Evolutionary conservation across 2,113 vertebrate species (phyloP), one percentile per base, ranked within the genome.

Genomic region (Reinhardtius hippoglossoides): DNA sequence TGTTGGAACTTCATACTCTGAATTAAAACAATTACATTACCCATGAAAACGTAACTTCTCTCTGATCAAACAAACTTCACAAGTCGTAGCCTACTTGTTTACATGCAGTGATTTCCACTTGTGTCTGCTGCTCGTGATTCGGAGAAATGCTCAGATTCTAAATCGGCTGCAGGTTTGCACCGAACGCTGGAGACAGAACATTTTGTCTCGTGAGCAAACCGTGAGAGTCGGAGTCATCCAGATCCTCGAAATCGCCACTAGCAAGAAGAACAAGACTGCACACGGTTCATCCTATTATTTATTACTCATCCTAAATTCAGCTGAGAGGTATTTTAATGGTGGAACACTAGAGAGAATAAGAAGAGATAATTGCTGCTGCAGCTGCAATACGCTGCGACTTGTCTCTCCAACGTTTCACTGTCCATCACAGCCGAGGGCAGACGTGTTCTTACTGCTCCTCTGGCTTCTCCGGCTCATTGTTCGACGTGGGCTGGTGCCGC

Each of bases 241-340:
- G 26, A 21, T 74, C 40, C 15, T 35, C 23, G 18, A 44, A 15
- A 50, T 10, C 18, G 66, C 65, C 77, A 12, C 0, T 18, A 72
- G 60, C 68, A 59, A 31, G 52, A 83, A 46, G 62, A 61, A 83
- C 86, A 90, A 86, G 90, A 90, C 87, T 40, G 59, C 75, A 86
- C 88, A 86, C 3, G 78, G 79, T 60, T 63, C 21, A 14, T 27
- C 27, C 62, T 31, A 46, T 86, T 60, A 75, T 70, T 70, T 54
- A 83, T 85, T 82, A 85, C 86, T 88, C 85, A 86, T 79, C 65
- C 20, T 12, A 67, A 31, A 8, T 85, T 81, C 64, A 78, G 73
- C 24, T 56, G 52, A 72, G 9, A 87, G 65, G n/a, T 26, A 77
- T 81, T 78, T 81, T 78, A 76, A 71, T 86, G 21, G 26, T 70